phyloP scores from a whole-genome alignment of 2,888 invertebrate genomes.

The Rhodophaea formosa region DNA sequence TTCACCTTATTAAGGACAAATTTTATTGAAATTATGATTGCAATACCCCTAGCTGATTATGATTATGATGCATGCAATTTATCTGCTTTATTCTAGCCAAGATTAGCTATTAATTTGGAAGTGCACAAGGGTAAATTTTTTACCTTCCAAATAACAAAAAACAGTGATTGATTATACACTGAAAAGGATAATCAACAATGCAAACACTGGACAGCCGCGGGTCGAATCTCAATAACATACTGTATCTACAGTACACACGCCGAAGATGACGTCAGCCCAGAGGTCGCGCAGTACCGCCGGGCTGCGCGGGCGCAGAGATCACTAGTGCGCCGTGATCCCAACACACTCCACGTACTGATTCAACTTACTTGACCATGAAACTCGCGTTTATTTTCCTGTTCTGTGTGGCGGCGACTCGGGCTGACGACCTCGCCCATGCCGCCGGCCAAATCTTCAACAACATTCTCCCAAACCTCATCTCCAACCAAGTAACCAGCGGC shows the following conservation, averaged over 20 bases:
- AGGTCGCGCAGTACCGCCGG: conserved; percentile 67
- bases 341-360: conserved; percentile 57
- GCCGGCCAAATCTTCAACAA: conserved; percentile 74
- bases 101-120: too few relatives aligned
- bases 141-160: neutral
- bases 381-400: conserved; percentile 50
- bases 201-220: conserved; percentile 63
- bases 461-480: conserved; percentile 67
- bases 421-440: conserved; percentile 64
- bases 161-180: neutral
- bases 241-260: conserved; percentile 50
- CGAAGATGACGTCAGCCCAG: conserved; percentile 67
- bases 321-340: conserved; percentile 70
- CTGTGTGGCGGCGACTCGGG: conserved; percentile 52
- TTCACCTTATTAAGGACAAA: too few relatives aligned
- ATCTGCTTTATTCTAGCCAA: too few relatives aligned
- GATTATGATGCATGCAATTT: too few relatives aligned
- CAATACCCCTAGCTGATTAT: too few relatives aligned
- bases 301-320: conserved; percentile 57
- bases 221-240: conserved; percentile 62
- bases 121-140: too few relatives aligned
- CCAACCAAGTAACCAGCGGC: conserved; percentile 51
- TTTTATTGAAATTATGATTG: too few relatives aligned
- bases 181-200: conserved; percentile 43
- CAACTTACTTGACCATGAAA: conserved; percentile 54